Conservation (phyloP, 2,113 vertebrate species). For the Arvicanthis niloticus region DNA sequence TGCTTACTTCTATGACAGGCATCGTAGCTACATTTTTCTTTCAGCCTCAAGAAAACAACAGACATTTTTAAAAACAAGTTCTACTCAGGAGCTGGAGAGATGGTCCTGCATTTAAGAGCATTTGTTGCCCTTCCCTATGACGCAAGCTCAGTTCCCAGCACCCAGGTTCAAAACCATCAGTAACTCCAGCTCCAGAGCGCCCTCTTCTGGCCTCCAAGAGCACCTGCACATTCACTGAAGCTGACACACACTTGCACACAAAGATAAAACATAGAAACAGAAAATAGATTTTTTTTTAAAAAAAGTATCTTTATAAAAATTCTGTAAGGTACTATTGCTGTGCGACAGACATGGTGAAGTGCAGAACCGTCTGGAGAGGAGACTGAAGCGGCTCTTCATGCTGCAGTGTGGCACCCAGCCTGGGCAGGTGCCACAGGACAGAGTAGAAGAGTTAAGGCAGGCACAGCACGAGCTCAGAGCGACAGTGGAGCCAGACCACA, state of each 20-base stretch:
- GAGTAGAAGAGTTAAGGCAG: background rate
- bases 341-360: background rate
- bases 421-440: background rate
- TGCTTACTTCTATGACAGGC: background rate
- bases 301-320: background rate
- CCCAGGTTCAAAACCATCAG: background rate
- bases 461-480: background rate
- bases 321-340: background rate
- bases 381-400: background rate
- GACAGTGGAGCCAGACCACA: background rate
- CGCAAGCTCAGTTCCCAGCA: background rate
- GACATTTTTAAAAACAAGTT: background rate
- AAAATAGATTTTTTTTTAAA: background rate
- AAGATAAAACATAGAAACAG: background rate
- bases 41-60: conserved; percentile 12
- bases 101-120: background rate
- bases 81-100: background rate
- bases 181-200: background rate
- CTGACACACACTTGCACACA: no score
- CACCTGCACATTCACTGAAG: background rate
- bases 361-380: background rate
- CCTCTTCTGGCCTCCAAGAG: background rate
- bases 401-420: background rate
- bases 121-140: background rate
- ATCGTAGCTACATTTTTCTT: background rate